phyloP scores from a whole-genome alignment of 2,113 vertebrate species.

The Gopherus flavomarginatus region DNA sequence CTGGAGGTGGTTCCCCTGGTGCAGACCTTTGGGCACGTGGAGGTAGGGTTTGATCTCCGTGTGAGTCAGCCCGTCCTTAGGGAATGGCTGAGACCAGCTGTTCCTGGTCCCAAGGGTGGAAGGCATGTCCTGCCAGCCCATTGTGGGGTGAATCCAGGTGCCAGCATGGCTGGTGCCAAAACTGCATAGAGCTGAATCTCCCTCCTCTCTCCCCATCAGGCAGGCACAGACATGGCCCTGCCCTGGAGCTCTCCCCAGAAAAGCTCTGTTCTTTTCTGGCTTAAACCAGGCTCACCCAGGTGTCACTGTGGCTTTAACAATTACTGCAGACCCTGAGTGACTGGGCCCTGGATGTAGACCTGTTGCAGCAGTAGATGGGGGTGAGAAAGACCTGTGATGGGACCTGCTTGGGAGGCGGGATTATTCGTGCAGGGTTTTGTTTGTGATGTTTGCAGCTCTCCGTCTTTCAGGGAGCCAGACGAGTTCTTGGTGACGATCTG shows the following conservation, averaged over 20 bases:
- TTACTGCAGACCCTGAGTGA: not conserved
- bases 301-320: not conserved
- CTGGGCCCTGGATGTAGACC: not conserved
- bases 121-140: not conserved
- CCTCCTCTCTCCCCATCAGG: not conserved
- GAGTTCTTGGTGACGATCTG: not conserved
- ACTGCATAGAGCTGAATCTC: not conserved
- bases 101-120: rapidly evolving
- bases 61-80: not conserved
- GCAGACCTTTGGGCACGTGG: conserved; percentile 85
- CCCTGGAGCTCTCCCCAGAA: not conserved
- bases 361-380: not conserved
- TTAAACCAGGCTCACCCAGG: not conserved
- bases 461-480: not conserved
- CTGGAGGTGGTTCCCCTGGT: conserved; percentile 84
- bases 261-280: not conserved
- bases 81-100: not conserved
- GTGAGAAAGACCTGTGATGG: not conserved
- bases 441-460: not conserved
- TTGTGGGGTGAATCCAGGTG: not conserved
- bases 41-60: conserved; percentile 64
- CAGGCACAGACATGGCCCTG: not conserved
- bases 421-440: not conserved
- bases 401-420: not conserved
- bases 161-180: not conserved